Percentiles rank a stretch among this genome's conserved stretches.
Conservation (phyloP, 2,113 vertebrate species). For the Anas platyrhynchos region DNA sequence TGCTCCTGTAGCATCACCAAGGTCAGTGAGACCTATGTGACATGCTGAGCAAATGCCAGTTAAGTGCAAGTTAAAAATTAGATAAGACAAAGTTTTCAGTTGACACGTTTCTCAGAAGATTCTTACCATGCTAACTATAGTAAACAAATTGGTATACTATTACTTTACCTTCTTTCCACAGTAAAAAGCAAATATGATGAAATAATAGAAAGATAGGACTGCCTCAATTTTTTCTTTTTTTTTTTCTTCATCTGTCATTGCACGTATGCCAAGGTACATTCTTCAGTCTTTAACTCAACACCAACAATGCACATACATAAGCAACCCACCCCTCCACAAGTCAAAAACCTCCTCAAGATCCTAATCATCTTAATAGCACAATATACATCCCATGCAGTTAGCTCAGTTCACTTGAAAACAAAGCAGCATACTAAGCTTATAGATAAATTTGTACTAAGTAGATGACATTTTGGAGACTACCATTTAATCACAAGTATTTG, state of each 20-base stretch:
- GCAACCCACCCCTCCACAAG: neutral
- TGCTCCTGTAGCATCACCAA: neutral
- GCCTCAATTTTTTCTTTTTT: neutral
- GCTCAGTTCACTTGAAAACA: neutral
- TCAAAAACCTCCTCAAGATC: neutral
- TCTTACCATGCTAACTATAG: neutral
- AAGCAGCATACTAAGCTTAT: neutral
- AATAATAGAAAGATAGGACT: neutral
- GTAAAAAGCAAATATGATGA: neutral
- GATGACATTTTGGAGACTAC: neutral
- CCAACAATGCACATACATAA: neutral
- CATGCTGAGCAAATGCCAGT: neutral
- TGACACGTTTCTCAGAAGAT: neutral
- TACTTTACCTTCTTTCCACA: neutral
- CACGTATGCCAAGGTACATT: neutral
- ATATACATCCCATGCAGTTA: neutral
- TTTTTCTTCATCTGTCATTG: rapidly evolving
- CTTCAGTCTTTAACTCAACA: neutral
- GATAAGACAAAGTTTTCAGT: neutral
- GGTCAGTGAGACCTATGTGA: neutral
- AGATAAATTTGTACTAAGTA: neutral
- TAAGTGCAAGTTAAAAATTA: neutral
- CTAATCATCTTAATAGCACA: neutral
- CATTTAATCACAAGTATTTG: neutral
- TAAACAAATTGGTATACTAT: neutral